These are phyloP conservation scores for Polylopha cassiicola DNA, from an alignment of 2,888 invertebrate genomes.

Conservation along the genomic window DNA sequence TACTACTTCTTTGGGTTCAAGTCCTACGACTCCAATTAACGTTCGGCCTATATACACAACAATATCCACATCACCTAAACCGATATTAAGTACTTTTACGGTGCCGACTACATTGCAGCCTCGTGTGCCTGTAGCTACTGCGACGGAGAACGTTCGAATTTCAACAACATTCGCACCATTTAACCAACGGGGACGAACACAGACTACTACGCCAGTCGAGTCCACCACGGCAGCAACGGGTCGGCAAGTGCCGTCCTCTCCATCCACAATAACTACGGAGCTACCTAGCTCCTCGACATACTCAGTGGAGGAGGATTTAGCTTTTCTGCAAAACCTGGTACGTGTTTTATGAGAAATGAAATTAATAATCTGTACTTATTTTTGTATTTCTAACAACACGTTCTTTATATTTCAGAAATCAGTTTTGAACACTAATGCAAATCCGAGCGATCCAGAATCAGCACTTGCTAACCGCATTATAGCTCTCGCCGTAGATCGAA, in stretches of 20 bases:
- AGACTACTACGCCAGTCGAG: constrained; percentile 41
- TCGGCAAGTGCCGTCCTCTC: constrained; percentile 38
- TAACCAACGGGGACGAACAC: constrained; percentile 39
- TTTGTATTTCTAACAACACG: not conserved
- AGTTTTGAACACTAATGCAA: constrained; percentile 56
- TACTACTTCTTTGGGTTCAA: constrained; percentile 55
- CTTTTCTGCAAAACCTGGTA: constrained; percentile 79
- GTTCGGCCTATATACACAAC: constrained; percentile 55
- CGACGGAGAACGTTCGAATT: constrained; percentile 51
- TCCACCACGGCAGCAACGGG: constrained; percentile 35
- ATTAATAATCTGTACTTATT: not conserved
- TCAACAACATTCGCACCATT: constrained; percentile 61
- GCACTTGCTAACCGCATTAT: constrained; percentile 74
- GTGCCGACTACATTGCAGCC: constrained; percentile 53
- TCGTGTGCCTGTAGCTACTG: constrained; percentile 33
- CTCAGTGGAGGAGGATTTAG: constrained; percentile 75
- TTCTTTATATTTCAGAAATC: constrained; percentile 58
- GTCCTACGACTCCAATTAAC: constrained; percentile 57
- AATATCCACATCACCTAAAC: constrained; percentile 39
- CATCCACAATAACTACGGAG: constrained; percentile 55
- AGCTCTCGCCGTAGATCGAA: constrained; percentile 72
- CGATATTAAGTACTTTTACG: constrained; percentile 43
- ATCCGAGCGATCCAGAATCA: constrained; percentile 62
- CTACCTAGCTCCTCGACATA: constrained; percentile 66
- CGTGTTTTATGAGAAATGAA: constrained; percentile 25